Evolutionary conservation across 2,888 invertebrate genomes (phyloP), one percentile per base, ranked within the genome.

Genomic region (Brachypalpus laphriformis): DNA sequence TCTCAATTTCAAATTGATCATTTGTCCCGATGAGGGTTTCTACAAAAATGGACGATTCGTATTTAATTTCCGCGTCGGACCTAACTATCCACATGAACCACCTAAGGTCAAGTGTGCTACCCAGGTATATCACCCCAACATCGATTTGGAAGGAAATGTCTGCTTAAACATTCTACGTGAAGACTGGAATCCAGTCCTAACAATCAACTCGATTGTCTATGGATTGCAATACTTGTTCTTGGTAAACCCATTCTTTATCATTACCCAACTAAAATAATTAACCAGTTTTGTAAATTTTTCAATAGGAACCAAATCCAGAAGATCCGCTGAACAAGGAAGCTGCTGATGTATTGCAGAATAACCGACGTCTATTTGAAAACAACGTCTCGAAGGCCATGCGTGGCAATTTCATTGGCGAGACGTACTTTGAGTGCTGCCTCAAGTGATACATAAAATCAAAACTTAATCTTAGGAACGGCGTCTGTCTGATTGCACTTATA

Each of bases 101-200:
- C 99, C 99, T 18, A 99, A 99, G 93, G 99, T 99, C 34, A 99
- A 99, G 93, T 99, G 99, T 93, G 98, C 98, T 93, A 98, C 98
- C 49, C 96, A 97, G 91, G 98, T 99, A 61, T 99, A 99, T 92
- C 99, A 99, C 93, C 99, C 99, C 11, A 99, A 99, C 92, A 99
- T 99, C 92, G 99, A 99, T 93, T 93, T 98, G 89, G 98, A 99
- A 91, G 99, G 99, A 88, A 99, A 99, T 93, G 98, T 99, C 28
- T 99, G 99, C 91, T 94, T 99, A 87, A 99, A 99, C 93, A 99
- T 99, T 91, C 94, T 99, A 89, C 94, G 98, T 90, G 98, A 99
- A 94, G 99, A 99, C 93, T 99, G 99, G 99, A 99, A 99, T 93
- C 99, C 99, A 80, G 99, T 99, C 86, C 94, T 99, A 88, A 99